These are phyloP conservation scores for Notodonta ziczac DNA, from an alignment of 2,888 invertebrate species.

Conservation along the genomic window DNA sequence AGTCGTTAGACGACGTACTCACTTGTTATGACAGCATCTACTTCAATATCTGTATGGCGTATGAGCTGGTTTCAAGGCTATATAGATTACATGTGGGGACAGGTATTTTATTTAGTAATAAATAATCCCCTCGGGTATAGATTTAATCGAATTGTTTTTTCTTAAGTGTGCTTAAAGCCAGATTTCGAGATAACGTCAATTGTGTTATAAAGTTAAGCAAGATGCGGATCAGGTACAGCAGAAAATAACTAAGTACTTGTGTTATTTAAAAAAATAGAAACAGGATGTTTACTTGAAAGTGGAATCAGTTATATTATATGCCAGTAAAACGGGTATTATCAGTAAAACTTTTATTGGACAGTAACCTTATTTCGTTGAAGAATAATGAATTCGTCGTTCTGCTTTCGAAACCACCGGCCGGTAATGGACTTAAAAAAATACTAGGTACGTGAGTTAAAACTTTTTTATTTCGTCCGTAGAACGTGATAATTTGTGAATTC, in stretches of 20 bases:
- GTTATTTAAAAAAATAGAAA: too few species aligned
- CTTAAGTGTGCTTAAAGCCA: constrained; percentile 7
- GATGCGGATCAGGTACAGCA: constrained; percentile 3
- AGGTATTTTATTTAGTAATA: constrained; percentile 21
- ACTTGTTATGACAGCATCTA: constrained; percentile 32
- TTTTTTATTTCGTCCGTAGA: constrained; percentile 5
- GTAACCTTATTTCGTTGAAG: too few species aligned
- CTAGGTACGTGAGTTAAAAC: constrained; percentile 9
- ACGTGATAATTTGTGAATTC: not conserved
- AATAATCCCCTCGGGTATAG: constrained; percentile 12
- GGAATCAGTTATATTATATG: too few species aligned
- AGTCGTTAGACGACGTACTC: not conserved
- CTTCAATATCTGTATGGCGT: constrained; percentile 40
- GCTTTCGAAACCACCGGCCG: too few species aligned
- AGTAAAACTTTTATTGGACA: too few species aligned
- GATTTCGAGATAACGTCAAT: constrained; percentile 6
- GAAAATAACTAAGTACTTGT: constrained; percentile 20
- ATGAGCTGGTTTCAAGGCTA: constrained; percentile 44
- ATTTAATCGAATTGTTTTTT: constrained; percentile 13
- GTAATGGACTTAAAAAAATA: too few species aligned
- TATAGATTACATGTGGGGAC: constrained; percentile 19
- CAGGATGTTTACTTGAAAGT: too few species aligned
- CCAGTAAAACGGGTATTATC: too few species aligned
- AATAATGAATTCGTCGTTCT: too few species aligned
- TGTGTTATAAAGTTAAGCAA: constrained; percentile 14